These are phyloP conservation scores for Volucella zonaria DNA, from an alignment of 2,888 invertebrate genomes.

Conservation along the genomic window DNA sequence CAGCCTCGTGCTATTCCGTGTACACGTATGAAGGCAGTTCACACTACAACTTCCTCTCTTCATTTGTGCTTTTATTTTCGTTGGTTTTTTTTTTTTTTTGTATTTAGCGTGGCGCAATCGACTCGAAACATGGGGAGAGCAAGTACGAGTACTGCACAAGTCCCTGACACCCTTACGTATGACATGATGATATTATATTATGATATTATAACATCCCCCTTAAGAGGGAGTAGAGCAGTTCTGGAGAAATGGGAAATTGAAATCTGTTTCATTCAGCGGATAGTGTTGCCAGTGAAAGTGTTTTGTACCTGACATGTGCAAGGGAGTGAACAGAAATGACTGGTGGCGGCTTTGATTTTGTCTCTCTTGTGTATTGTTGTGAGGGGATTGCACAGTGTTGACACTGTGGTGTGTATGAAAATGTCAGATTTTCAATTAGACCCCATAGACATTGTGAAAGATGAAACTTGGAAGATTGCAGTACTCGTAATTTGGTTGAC, in stretches of 20 bases:
- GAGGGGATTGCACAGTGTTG: no score
- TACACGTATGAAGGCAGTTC: slow-evolving; percentile 31
- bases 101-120: slow-evolving; percentile 24
- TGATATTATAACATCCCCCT: slow-evolving; percentile 48
- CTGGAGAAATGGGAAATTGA: slow-evolving; percentile 25
- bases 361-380: no score
- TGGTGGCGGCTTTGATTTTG: no score
- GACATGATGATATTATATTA: slow-evolving; percentile 11
- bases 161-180: slow-evolving; percentile 44
- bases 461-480: no score
- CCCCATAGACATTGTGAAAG: no score
- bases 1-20: slow-evolving; percentile 53
- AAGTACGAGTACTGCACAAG: slow-evolving; percentile 28
- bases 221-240: slow-evolving; percentile 4
- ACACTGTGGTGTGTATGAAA: no score
- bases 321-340: no score
- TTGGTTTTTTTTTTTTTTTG: neutral
- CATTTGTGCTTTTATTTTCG: slow-evolving; percentile 11
- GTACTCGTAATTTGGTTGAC: no score
- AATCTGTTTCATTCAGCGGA: slow-evolving; percentile 21
- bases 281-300: slow-evolving; percentile 45
- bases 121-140: slow-evolving; percentile 21
- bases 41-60: slow-evolving; percentile 40
- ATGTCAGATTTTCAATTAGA: no score
- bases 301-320: neutral